A percentile compares a stretch with the other conserved stretches of the same genome.
phyloP scores from a whole-genome alignment of 2,888 invertebrate species.

The Himalopsyche anomala region DNA sequence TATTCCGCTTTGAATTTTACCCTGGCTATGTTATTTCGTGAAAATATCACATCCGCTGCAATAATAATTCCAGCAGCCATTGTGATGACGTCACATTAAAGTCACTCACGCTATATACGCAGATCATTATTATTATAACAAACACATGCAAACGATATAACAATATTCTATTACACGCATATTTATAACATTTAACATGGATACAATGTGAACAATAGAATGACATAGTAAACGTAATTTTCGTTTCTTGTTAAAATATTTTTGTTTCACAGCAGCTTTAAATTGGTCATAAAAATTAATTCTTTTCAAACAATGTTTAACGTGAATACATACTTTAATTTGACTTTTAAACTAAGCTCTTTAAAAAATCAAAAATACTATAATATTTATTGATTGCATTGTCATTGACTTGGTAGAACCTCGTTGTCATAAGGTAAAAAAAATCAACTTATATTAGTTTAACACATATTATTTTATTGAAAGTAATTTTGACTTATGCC shows the following conservation, averaged over 20 bases:
- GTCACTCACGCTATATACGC: constrained; percentile 15
- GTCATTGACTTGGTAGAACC: too few species aligned
- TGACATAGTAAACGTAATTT: not conserved
- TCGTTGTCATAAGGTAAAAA: too few species aligned
- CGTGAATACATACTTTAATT: too few species aligned
- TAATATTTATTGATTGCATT: too few species aligned
- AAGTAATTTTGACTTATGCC: too few species aligned
- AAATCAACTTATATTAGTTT: too few species aligned
- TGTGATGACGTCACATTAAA: constrained; percentile 34
- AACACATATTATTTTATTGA: too few species aligned
- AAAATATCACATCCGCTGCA: constrained; percentile 31
- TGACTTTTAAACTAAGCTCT: too few species aligned
- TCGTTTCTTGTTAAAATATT: not conserved
- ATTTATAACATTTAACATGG: not conserved
- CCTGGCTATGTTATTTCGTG: constrained; percentile 3
- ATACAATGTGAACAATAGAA: not conserved
- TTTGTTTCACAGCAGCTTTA: too few species aligned
- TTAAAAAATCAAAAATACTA: too few species aligned
- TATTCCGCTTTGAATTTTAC: constrained; percentile 15
- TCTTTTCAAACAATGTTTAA: too few species aligned
- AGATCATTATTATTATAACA: constrained; percentile 6
- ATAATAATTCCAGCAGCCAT: constrained; percentile 12
- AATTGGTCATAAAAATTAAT: too few species aligned
- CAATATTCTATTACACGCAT: not conserved
- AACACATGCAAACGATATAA: constrained; percentile 18